Conservation (phyloP, 2,888 invertebrate genomes). For the Clunio marinus region DNA sequence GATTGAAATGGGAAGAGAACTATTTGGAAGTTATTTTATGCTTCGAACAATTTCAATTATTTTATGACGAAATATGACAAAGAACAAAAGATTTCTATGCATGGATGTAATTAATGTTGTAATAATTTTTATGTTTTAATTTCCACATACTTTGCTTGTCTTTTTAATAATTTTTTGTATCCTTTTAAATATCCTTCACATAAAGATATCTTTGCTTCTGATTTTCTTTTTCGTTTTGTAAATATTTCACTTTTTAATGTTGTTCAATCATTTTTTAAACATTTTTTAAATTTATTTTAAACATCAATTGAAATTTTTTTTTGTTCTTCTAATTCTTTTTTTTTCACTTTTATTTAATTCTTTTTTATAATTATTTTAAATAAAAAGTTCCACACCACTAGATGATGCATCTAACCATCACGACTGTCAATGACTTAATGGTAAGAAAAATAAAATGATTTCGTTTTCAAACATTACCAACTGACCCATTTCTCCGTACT, state of each 20-base stretch:
- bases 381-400: not conserved
- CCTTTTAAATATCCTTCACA: not conserved
- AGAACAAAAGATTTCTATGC: slow-evolving; percentile 2
- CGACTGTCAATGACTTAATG: not conserved
- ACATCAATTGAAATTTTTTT: not conserved
- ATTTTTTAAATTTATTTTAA: not conserved
- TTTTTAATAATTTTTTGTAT: not conserved
- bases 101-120: too few relatives aligned
- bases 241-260: not conserved
- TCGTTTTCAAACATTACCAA: not conserved
- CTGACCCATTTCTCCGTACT: slow-evolving; percentile 10
- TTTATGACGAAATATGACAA: too few relatives aligned
- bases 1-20: too few relatives aligned
- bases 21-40: too few relatives aligned
- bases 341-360: not conserved
- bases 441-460: slow-evolving; percentile 4
- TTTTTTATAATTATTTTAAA: not conserved
- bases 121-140: too few relatives aligned
- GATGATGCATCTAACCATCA: not conserved
- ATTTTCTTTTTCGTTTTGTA: not conserved
- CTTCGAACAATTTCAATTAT: too few relatives aligned
- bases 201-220: not conserved
- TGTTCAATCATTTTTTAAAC: not conserved
- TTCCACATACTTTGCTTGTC: too few relatives aligned
- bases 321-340: not conserved